A percentile compares a stretch with the other conserved stretches of the same genome.
Evolutionary conservation across 2,113 vertebrate species (phyloP).

Genomic region (Isichthys henryi): DNA sequence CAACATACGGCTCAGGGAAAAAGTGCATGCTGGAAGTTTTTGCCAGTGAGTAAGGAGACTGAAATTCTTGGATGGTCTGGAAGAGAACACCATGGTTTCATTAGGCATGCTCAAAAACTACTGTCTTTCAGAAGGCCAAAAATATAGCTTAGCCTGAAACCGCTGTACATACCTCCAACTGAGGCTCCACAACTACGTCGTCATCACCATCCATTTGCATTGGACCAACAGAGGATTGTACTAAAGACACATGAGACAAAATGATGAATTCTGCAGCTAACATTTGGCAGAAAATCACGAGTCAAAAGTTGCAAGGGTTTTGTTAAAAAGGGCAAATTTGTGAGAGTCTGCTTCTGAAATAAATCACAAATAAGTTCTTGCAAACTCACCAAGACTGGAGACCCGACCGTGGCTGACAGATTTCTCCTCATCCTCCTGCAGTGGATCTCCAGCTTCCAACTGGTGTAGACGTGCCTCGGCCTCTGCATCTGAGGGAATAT

Average conservation of each 20-base stretch:
- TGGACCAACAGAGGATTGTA: constrained; percentile 32
- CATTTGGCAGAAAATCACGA: not conserved
- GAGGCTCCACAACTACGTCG: constrained; percentile 33
- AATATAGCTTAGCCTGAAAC: not conserved
- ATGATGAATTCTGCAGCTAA: not conserved
- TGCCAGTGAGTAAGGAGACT: constrained; percentile 30
- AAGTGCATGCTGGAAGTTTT: constrained; percentile 57
- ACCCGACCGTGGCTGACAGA: constrained; percentile 42
- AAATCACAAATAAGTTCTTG: not conserved
- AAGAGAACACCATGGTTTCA: constrained; percentile 9
- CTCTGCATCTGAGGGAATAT: constrained; percentile 81
- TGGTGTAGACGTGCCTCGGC: constrained; percentile 64
- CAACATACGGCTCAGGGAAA: constrained; percentile 63
- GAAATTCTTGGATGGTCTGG: constrained; percentile 31
- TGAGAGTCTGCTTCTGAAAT: not conserved
- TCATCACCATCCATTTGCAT: constrained; percentile 40
- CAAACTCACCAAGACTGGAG: constrained; percentile 47
- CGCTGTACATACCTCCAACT: constrained; percentile 35
- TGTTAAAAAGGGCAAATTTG: not conserved
- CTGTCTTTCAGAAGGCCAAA: not conserved
- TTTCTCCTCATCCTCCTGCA: constrained; percentile 51
- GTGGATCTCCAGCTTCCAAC: not conserved
- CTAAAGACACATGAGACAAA: constrained; percentile 35
- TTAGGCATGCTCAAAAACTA: constrained; percentile 19
- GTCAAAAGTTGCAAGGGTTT: not conserved